Evolutionary conservation across 2,888 invertebrate species (phyloP).

Genomic region (Meghimatium bilineatum): DNA sequence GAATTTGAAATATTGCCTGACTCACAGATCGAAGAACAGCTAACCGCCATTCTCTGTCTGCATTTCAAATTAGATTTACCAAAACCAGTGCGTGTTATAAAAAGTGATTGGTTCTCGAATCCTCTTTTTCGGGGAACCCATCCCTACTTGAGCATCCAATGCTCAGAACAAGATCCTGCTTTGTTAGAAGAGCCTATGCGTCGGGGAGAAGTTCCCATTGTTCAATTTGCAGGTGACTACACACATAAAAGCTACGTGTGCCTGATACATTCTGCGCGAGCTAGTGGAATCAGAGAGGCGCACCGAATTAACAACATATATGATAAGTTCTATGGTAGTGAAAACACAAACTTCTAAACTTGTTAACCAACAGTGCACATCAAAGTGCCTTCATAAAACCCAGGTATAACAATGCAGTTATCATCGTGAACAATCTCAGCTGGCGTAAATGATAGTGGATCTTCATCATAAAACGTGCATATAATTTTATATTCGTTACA

Average conservation of each 20-base stretch:
- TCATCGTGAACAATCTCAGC: too few relatives aligned
- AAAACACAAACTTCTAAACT: slow-evolving; percentile 20
- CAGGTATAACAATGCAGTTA: too few relatives aligned
- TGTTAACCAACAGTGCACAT: not conserved
- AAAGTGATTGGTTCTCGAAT: slow-evolving; percentile 8
- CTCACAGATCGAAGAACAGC: not conserved
- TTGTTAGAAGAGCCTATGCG: slow-evolving; percentile 4
- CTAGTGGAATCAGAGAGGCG: slow-evolving; percentile 35
- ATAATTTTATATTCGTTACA: too few relatives aligned
- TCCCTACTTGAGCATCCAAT: slow-evolving; percentile 21
- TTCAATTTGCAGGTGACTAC: slow-evolving; percentile 38
- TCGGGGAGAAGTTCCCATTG: not conserved
- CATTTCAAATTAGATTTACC: not conserved
- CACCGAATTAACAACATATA: not conserved
- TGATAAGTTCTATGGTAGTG: not conserved
- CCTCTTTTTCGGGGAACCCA: slow-evolving; percentile 22
- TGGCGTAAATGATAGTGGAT: too few relatives aligned
- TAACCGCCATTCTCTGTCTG: not conserved
- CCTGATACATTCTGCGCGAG: slow-evolving; percentile 18
- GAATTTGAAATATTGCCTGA: not conserved
- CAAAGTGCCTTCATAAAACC: too few relatives aligned
- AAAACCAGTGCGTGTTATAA: not conserved
- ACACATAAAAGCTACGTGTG: slow-evolving; percentile 8
- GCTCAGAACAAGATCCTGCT: not conserved
- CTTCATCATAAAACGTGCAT: too few relatives aligned